A percentile compares a stretch with the other conserved stretches of the same genome.
Evolutionary conservation across 1,140 invertebrate species (phyloP).

Genomic region (Oryctes rhinoceros): DNA sequence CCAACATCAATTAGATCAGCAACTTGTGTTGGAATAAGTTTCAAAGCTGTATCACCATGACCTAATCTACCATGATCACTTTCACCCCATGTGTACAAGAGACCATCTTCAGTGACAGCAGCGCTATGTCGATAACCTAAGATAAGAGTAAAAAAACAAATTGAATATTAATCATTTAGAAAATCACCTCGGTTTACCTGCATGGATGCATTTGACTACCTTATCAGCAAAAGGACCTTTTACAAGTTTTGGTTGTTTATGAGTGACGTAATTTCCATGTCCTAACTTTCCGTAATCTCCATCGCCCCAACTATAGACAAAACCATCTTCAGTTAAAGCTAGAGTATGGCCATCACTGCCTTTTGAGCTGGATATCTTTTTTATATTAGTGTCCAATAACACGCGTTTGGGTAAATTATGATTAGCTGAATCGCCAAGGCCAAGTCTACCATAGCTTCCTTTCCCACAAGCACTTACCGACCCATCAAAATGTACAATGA

Average conservation of each 20-base stretch:
- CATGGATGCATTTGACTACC: slow-evolving; percentile 66
- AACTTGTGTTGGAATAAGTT: slow-evolving; percentile 68
- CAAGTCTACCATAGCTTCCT: slow-evolving; percentile 90
- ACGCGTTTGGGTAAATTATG: slow-evolving; percentile 89
- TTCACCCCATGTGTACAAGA: slow-evolving; percentile 70
- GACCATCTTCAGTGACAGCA: slow-evolving; percentile 66
- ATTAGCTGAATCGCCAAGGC: slow-evolving; percentile 93
- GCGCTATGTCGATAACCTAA: slow-evolving; percentile 70
- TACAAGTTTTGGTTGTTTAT: slow-evolving; percentile 67
- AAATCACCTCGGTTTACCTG: slow-evolving; percentile 57
- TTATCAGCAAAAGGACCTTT: slow-evolving; percentile 63
- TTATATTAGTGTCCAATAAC: slow-evolving; percentile 56
- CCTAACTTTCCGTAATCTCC: slow-evolving; percentile 97
- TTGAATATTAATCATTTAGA: not conserved
- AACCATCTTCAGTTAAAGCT: slow-evolving; percentile 92
- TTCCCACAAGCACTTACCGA: slow-evolving; percentile 93
- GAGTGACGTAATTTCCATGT: slow-evolving; percentile 67
- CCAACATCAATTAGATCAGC: slow-evolving; percentile 67
- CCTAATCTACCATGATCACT: slow-evolving; percentile 73
- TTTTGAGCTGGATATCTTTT: slow-evolving; percentile 64
- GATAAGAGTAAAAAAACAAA: not conserved
- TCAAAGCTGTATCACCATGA: slow-evolving; percentile 65
- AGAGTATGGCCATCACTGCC: slow-evolving; percentile 89
- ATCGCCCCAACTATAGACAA: slow-evolving; percentile 96
- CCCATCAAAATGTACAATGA: slow-evolving; percentile 69